These are phyloP conservation scores for Cryptus viduatorius DNA, from an alignment of 2,888 invertebrate genomes.

Conservation along the genomic window DNA sequence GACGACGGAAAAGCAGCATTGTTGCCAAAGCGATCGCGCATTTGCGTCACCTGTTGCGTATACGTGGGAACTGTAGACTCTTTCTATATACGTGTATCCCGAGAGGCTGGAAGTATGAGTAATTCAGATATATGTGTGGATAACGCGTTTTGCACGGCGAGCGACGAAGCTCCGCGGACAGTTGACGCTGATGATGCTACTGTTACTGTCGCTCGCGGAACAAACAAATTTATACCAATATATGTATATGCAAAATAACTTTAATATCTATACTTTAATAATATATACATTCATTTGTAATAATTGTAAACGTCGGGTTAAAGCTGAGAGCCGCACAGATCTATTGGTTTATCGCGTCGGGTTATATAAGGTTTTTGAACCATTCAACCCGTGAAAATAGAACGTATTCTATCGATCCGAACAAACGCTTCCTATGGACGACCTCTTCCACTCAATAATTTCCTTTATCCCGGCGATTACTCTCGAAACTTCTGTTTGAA, in stretches of 20 bases:
- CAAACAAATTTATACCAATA: background rate
- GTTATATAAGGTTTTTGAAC: conserved; percentile 74
- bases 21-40: conserved; percentile 56
- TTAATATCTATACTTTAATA: no score
- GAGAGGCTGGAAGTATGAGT: background rate
- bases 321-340: background rate
- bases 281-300: no score
- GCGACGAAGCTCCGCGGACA: background rate
- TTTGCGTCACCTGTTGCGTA: conserved; percentile 61
- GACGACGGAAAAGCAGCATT: conserved; percentile 36
- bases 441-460: conserved; percentile 58
- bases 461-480: conserved; percentile 29
- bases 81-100: conserved; percentile 13
- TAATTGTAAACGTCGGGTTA: no score
- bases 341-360: conserved; percentile 35
- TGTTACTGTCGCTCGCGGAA: no score
- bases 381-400: conserved; percentile 74
- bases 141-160: conserved; percentile 7
- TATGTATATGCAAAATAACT: no score
- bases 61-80: conserved; percentile 49
- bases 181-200: no score
- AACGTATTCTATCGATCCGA: conserved; percentile 62
- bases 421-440: conserved; percentile 41
- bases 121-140: background rate
- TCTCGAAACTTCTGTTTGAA: background rate